A percentile compares a stretch with the other conserved stretches of the same genome.
Evolutionary conservation across 2,797 vertebrate genomes (phyloP).

Genomic region (Bufotes viridis): DNA sequence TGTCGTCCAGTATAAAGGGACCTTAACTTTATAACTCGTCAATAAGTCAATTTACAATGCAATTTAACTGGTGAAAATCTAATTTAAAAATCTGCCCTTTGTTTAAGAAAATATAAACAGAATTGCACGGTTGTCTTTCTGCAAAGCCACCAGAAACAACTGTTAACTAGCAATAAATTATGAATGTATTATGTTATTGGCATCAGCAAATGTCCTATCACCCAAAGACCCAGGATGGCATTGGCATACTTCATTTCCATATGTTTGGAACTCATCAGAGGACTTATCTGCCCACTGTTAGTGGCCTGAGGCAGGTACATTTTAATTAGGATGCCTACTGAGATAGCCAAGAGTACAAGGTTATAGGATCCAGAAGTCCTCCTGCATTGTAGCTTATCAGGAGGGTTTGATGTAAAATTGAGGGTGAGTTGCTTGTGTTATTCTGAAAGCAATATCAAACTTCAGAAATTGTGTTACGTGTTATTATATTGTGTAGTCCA

Average conservation of each 20-base stretch:
- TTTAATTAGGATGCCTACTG: not conserved
- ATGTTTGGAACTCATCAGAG: not conserved
- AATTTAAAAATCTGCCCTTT: not conserved
- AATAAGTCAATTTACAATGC: not conserved
- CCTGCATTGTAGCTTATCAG: not conserved
- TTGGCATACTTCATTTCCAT: not conserved
- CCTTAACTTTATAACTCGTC: not conserved
- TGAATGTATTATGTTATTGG: not conserved
- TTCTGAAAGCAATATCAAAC: not conserved
- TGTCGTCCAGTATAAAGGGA: no score
- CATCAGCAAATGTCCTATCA: not conserved
- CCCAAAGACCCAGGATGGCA: not conserved
- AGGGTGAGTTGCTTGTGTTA: not conserved
- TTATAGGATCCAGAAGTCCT: not conserved
- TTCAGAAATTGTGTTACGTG: not conserved
- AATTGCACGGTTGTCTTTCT: not conserved
- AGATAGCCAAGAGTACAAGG: slow-evolving; percentile 1
- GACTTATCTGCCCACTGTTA: not conserved
- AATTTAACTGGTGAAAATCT: not conserved
- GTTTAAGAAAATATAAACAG: not conserved
- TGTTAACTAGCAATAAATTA: not conserved
- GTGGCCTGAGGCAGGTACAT: not conserved
- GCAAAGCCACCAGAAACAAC: not conserved
- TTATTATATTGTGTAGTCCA: no score
- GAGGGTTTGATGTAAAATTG: not conserved